A percentile compares a stretch with the other conserved stretches of the same genome.
Evolutionary conservation across 1,140 invertebrate species (phyloP).

Genomic region (Sweltsa coloradensis): DNA sequence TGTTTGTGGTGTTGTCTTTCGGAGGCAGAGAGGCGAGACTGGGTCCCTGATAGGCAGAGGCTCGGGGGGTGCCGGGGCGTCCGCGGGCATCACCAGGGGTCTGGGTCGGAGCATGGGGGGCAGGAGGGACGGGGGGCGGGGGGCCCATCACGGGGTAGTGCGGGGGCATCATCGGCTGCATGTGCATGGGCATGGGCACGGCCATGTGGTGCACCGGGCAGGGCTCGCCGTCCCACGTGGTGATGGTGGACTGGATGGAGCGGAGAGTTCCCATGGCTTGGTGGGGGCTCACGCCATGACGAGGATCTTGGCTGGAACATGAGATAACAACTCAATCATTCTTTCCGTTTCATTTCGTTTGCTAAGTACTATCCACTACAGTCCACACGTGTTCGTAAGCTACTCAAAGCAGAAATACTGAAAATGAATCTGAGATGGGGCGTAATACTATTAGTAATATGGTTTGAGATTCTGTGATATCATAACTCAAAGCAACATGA

Average conservation of each 20-base stretch:
- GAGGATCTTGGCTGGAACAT: slow-evolving; percentile 2
- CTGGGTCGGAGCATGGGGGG: slow-evolving; percentile 12
- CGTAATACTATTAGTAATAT: too few species aligned
- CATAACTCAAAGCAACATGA: too few species aligned
- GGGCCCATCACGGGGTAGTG: background rate
- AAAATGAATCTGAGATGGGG: too few species aligned
- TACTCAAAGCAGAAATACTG: too few species aligned
- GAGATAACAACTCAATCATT: too few species aligned
- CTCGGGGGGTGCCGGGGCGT: background rate
- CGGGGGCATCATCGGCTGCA: slow-evolving; percentile 3
- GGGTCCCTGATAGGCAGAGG: slow-evolving; percentile 11
- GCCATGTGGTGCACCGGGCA: slow-evolving; percentile 10
- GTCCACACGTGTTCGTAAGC: too few species aligned
- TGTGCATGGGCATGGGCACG: background rate
- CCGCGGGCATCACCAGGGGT: slow-evolving; percentile 9
- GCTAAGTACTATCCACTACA: too few species aligned
- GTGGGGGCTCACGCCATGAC: background rate
- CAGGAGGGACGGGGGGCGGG: slow-evolving; percentile 3
- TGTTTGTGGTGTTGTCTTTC: slow-evolving; percentile 1
- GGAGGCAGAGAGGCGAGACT: slow-evolving; percentile 5
- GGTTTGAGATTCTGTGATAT: too few species aligned
- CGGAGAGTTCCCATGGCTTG: slow-evolving; percentile 2
- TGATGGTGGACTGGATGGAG: slow-evolving; percentile 1
- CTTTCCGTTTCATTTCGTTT: too few species aligned
- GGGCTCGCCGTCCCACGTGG: slow-evolving; percentile 12